phyloP scores from a whole-genome alignment of 2,113 vertebrate genomes.

The Cyprinodon variegatus region DNA sequence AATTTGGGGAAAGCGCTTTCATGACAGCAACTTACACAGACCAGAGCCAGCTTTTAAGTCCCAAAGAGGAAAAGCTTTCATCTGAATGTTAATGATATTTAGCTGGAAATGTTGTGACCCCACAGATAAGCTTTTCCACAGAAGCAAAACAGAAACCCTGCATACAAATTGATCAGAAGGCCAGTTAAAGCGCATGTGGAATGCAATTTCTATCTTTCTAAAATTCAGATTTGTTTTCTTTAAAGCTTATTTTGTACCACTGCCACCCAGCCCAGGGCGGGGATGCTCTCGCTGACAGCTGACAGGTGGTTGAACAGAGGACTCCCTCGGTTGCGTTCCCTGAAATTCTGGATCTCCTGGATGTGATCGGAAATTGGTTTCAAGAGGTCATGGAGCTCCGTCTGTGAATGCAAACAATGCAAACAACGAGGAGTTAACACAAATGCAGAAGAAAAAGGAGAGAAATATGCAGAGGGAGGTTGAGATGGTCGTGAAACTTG shows the following conservation, averaged over 20 bases:
- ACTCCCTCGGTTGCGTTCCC: slow-evolving; percentile 93
- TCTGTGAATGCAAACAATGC: slow-evolving; percentile 70
- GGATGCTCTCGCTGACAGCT: slow-evolving; percentile 95
- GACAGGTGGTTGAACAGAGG: slow-evolving; percentile 95
- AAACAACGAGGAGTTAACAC: not conserved
- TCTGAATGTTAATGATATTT: slow-evolving; percentile 38
- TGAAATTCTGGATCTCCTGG: slow-evolving; percentile 92
- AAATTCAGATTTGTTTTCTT: not conserved
- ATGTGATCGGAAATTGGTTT: slow-evolving; percentile 96
- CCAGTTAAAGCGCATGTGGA: not conserved
- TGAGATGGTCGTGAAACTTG: not conserved
- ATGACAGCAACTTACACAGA: slow-evolving; percentile 38
- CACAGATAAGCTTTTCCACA: not conserved
- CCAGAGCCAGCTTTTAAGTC: slow-evolving; percentile 21
- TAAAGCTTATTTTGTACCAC: slow-evolving; percentile 81
- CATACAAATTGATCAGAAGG: not conserved
- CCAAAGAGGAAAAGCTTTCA: slow-evolving; percentile 39
- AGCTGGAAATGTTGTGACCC: not conserved
- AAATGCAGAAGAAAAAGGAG: not conserved
- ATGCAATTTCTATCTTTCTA: not conserved
- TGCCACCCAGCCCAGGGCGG: slow-evolving; percentile 95
- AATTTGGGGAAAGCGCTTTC: not conserved
- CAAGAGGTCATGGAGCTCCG: slow-evolving; percentile 85
- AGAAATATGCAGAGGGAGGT: not conserved
- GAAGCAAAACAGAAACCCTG: slow-evolving; percentile 32